Base-by-base conservation (phyloP, 1,140 invertebrate species). In the Drosophila ficusphila region DNA sequence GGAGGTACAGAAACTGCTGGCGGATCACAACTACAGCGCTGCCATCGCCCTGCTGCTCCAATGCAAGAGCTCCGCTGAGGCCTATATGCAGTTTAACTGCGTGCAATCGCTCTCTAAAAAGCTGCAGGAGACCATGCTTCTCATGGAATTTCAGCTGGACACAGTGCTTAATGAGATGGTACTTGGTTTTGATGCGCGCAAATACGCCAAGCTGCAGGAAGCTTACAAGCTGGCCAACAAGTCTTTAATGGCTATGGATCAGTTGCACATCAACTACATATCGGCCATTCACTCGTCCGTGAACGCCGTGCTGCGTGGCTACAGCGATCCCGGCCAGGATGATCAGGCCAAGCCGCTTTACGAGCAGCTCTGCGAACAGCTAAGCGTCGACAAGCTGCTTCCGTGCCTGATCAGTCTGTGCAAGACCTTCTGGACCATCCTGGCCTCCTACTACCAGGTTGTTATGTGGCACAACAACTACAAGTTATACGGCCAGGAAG, bases 221-320 rank as follows among this genome's bases (percentile, higher is more conserved):
- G 98, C 98, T 0, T 99, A 98, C 79, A 94, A 94, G 16, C 91
- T 97, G 3, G 91, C 98, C 1, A 96, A 96, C 4, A 98, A 97
- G 92, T 97, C 95, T 0, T 94, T 98, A 91, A 96, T 95, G 3
- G 96, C 97, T 0, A 97, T 99, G 93, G 98, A 99, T 92, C 97
- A 99, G 91, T 91, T 98, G 31, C 95, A 96, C 68, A 98, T 99
- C 95, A 97, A 99, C 91, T 98, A 98, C 91, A 96, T 97, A 0
- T 98, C 97, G 42, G 96, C 97, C 0, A 96, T 99, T 47, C 98
- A 99, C 76, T 97, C 97, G 78, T 95, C 95, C 8, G 96, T 97
- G 0, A 95, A 97, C 38, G 94, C 94, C 25, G 94, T 96, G 5
- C 93, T 98, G 0, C 94, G 95, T 54, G 94, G 94, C 0, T 97